These are phyloP conservation scores for Andrena haemorrhoa DNA, from an alignment of 2,888 invertebrate species.

Conservation along the genomic window DNA sequence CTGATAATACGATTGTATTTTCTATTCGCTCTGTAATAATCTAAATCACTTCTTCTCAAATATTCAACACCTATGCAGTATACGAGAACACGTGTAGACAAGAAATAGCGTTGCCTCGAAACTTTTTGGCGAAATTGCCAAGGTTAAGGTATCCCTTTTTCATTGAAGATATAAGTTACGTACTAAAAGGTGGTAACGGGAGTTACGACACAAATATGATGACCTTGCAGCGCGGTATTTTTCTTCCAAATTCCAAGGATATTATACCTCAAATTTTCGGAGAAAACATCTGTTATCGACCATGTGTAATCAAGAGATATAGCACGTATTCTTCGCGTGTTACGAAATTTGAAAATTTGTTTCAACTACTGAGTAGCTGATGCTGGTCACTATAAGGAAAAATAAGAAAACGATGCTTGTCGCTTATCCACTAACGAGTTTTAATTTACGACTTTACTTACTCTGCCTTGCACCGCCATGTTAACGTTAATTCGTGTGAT, in stretches of 20 bases:
- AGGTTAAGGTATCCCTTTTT: neutral
- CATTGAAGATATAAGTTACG: neutral
- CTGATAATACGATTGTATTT: too few relatives aligned
- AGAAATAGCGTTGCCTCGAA: neutral
- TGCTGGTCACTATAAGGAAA: neutral
- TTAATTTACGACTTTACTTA: too few relatives aligned
- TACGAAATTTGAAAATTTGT: neutral
- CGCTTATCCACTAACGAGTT: too few relatives aligned
- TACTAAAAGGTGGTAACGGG: neutral
- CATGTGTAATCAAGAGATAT: neutral
- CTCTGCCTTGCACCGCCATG: too few relatives aligned
- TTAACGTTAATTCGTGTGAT: neutral
- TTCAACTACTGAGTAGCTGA: neutral
- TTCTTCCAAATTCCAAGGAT: neutral
- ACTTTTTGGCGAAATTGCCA: too few relatives aligned
- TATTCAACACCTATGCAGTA: neutral
- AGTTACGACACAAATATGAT: neutral
- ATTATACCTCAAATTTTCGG: neutral
- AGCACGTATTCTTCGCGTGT: neutral
- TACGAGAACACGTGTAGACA: too few relatives aligned
- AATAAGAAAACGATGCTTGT: neutral
- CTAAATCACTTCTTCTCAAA: neutral
- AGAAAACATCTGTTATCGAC: neutral
- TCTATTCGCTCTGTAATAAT: too few relatives aligned
- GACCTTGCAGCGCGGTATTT: neutral